Evolutionary conservation across 2,888 invertebrate genomes (phyloP), one percentile per base, ranked within the genome.

Genomic region (Seladonia tumulorum): DNA sequence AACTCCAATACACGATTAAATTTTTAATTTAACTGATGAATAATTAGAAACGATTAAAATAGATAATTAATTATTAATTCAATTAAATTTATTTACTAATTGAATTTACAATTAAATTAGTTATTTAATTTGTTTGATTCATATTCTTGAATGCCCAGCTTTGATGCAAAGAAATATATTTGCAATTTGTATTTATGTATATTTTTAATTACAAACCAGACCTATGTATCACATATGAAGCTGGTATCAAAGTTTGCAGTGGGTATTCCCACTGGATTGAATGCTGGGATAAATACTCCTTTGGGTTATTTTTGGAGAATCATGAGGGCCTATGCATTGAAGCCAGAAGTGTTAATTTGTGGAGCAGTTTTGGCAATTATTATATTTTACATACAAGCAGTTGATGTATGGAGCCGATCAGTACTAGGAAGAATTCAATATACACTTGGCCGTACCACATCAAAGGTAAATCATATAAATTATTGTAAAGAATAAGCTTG

Each of bases 191-290:
- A 16, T 18, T 45, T 63, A 71, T 83, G 16, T 12, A 57, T 35
- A 14, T 68, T 72, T 86, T 45, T 81, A 39, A 82, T 84, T 79
- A 83, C 89, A 0, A 16, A 39, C 82, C 84, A 95, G 96, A 98
- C 98, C 53, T 98, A 98, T 95, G 95, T 98, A 90, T 98, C 98
- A 90, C 98, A 98, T 95, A 97, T 98, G 97, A 98, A 98, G 96
- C 96, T 98, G 90, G 95, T 98, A 94, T 98, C 98, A 77, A 97
- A 97, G 95, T 96, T 97, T 94, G 97, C 97, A 90, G 97, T 98
- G 95, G 97, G 97, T 95, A 96, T 97, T 93, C 97, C 95, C 85
- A 92, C 93, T 79, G 93, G 92, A 74, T 87, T 94, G 75, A 93
- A 93, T 80, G 90, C 92, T 74, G 94, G 93, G 79, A 89, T 98